A percentile compares a stretch with the other conserved stretches of the same genome.
Conservation (phyloP, 2,797 vertebrate genomes). For the Smutsia gigantea region DNA sequence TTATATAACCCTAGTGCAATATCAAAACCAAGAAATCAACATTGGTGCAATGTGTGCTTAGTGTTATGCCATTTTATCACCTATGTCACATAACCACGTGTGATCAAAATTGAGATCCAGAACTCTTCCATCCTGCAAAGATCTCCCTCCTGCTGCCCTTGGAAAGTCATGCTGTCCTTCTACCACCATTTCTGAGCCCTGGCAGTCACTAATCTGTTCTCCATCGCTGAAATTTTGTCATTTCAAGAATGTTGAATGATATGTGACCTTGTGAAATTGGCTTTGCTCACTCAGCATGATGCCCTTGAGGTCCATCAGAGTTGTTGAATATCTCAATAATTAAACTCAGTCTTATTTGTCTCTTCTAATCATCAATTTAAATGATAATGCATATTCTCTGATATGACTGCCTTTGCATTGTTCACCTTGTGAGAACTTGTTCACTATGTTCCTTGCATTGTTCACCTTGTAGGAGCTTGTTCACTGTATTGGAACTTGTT, state of each 20-base stretch:
- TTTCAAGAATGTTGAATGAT: background rate
- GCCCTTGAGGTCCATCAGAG: background rate
- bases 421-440: too few species aligned
- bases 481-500: too few species aligned
- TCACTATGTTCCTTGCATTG: too few species aligned
- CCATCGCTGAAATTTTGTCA: background rate
- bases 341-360: background rate
- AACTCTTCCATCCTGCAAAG: background rate
- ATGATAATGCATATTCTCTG: too few species aligned
- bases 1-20: background rate
- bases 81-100: background rate
- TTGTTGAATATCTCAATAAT: background rate
- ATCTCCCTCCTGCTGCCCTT: background rate
- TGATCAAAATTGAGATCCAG: background rate
- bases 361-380: conserved; percentile 23
- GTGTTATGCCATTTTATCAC: background rate
- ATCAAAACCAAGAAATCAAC: background rate
- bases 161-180: background rate
- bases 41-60: background rate
- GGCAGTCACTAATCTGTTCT: background rate
- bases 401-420: too few species aligned
- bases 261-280: background rate
- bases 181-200: background rate
- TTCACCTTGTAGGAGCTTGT: too few species aligned
- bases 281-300: conserved; percentile 13